Percentiles rank a stretch among this genome's conserved stretches.
Evolutionary conservation across 2,888 invertebrate genomes (phyloP).

Genomic region (Drosophila kuntzei): DNA sequence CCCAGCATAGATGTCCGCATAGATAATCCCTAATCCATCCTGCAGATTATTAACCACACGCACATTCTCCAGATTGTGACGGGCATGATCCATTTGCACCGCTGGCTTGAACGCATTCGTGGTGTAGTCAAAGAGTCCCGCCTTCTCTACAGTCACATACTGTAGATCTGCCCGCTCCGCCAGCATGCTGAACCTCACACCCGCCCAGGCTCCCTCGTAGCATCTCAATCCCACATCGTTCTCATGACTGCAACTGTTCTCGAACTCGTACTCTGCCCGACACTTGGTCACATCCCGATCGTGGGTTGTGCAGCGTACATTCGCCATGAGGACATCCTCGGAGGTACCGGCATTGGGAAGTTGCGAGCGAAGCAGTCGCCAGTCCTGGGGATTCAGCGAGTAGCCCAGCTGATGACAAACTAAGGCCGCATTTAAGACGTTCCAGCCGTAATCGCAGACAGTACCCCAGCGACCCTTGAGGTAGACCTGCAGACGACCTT

Average conservation of each 20-base stretch:
- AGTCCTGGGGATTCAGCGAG: constrained; percentile 95
- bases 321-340: constrained; percentile 92
- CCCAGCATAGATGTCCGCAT: constrained; percentile 96
- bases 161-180: constrained; percentile 95
- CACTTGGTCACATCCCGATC: constrained; percentile 96
- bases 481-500: constrained; percentile 95
- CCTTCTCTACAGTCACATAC: constrained; percentile 94
- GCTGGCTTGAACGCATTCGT: constrained; percentile 95
- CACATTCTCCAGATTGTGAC: constrained; percentile 93
- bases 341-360: constrained; percentile 92
- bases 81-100: constrained; percentile 93
- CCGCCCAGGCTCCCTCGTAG: constrained; percentile 97
- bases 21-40: constrained; percentile 96
- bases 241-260: constrained; percentile 94
- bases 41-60: constrained; percentile 94
- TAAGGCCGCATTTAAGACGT: constrained; percentile 94
- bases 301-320: constrained; percentile 95
- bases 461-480: constrained; percentile 97
- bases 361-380: constrained; percentile 93
- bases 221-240: constrained; percentile 95
- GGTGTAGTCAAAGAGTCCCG: constrained; percentile 96
- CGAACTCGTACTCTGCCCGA: constrained; percentile 93
- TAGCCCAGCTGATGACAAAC: constrained; percentile 98
- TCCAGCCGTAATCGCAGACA: constrained; percentile 98
- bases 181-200: constrained; percentile 94